A percentile compares a stretch with the other conserved stretches of the same genome.
Evolutionary conservation across 2,797 vertebrate species (phyloP).

Genomic region (Chrosomus eos): DNA sequence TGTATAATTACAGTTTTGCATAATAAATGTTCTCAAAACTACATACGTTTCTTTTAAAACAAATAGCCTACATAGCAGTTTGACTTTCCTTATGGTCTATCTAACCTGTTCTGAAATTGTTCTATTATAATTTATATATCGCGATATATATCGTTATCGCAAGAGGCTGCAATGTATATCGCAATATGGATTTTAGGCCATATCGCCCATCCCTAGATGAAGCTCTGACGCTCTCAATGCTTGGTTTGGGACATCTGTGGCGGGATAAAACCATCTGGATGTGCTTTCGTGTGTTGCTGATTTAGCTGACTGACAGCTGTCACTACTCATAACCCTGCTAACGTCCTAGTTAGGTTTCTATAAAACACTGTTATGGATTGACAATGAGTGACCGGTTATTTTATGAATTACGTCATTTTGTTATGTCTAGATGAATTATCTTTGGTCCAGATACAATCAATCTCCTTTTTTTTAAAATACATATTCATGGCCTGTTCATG

Average conservation of each 20-base stretch:
- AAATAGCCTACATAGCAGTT: no score
- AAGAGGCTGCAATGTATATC: no score
- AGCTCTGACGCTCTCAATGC: background rate
- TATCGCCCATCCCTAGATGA: no score
- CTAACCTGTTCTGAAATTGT: no score
- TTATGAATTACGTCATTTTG: background rate
- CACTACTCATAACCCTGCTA: background rate
- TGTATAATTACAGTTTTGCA: no score
- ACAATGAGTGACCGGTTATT: background rate
- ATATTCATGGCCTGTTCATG: background rate
- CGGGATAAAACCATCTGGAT: slow-evolving; percentile 22
- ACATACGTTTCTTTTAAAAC: no score
- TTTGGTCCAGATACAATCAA: background rate
- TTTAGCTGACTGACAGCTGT: slow-evolving; percentile 36
- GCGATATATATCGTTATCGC: no score
- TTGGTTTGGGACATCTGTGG: slow-evolving; percentile 28
- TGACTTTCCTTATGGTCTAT: no score
- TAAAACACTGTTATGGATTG: background rate
- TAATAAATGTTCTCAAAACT: no score
- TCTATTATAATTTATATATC: no score
- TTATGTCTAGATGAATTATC: no score
- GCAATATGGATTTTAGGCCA: no score
- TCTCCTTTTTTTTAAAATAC: background rate
- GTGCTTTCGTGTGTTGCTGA: background rate
- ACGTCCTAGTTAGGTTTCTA: background rate